Percentiles rank a stretch among this genome's conserved stretches.
Evolutionary conservation across 2,888 invertebrate genomes (phyloP).

Genomic region (Trachelus iudaicus): DNA sequence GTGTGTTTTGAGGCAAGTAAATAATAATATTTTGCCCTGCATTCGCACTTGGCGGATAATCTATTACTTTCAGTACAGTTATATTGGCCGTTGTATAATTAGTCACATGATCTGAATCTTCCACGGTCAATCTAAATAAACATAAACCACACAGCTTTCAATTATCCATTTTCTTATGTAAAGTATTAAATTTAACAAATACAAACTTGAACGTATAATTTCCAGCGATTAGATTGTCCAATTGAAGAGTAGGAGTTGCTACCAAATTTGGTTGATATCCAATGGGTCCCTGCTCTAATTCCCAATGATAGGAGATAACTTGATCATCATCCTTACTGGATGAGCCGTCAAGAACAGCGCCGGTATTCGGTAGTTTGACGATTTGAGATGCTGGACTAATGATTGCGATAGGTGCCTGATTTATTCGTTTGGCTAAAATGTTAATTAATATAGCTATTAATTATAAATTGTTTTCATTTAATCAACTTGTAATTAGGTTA

Average conservation of each 20-base stretch:
- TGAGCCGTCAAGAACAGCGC: constrained; percentile 88
- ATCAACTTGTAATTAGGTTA: neutral
- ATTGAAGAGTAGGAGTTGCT: constrained; percentile 84
- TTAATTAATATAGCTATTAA: neutral
- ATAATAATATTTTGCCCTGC: constrained; percentile 91
- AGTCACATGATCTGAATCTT: constrained; percentile 88
- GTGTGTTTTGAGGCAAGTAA: constrained; percentile 86
- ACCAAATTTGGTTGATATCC: constrained; percentile 85
- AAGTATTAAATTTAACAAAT: neutral
- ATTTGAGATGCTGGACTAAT: constrained; percentile 88
- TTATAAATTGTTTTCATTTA: neutral
- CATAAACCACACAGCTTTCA: neutral
- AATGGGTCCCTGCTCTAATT: constrained; percentile 86
- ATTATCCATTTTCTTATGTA: neutral
- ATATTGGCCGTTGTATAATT: constrained; percentile 90
- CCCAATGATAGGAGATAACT: constrained; percentile 92
- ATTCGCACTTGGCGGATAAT: constrained; percentile 96
- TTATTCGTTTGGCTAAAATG: constrained; percentile 77
- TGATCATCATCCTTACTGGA: constrained; percentile 85
- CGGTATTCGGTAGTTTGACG: constrained; percentile 89
- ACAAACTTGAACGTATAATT: constrained; percentile 84
- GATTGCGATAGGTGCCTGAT: constrained; percentile 85
- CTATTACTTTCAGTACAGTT: constrained; percentile 88
- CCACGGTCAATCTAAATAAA: constrained; percentile 79
- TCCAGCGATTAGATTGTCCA: constrained; percentile 88